Percentiles rank a stretch among this genome's conserved stretches.
phyloP scores from a whole-genome alignment of 2,797 vertebrate species.

The Ptychadena robeensis region DNA sequence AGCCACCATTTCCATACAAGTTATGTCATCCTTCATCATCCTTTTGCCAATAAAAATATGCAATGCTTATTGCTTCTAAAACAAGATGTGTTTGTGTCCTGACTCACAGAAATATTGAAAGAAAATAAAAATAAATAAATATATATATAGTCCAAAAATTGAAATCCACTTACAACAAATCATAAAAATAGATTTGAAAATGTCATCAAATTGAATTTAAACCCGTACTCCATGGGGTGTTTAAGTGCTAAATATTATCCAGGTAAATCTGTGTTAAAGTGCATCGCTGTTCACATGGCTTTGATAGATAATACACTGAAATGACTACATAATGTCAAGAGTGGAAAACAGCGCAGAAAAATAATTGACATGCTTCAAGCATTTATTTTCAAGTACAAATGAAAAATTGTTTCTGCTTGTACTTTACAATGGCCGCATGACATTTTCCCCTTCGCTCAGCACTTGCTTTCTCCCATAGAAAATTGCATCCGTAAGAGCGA shows the following conservation, averaged over 20 bases:
- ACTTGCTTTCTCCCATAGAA: constrained; percentile 2
- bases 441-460: neutral
- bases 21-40: too few species aligned
- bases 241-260: constrained; percentile 41
- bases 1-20: too few species aligned
- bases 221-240: constrained; percentile 19
- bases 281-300: constrained; percentile 42
- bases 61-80: too few species aligned
- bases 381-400: constrained; percentile 55
- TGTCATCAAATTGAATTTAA: constrained; percentile 47
- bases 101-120: neutral
- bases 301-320: constrained; percentile 46
- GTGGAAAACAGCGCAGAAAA: constrained; percentile 33
- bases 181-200: constrained; percentile 34
- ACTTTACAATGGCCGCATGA: neutral
- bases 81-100: too few species aligned
- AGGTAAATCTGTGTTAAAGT: constrained; percentile 53
- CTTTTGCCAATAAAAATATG: too few species aligned
- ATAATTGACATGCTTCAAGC: constrained; percentile 54
- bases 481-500: neutral
- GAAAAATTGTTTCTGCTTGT: constrained; percentile 34
- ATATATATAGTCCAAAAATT: neutral
- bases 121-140: neutral
- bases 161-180: neutral
- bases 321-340: constrained; percentile 59